Evolutionary conservation across 2,888 invertebrate genomes (phyloP).

Genomic region (Theretra japonica): DNA sequence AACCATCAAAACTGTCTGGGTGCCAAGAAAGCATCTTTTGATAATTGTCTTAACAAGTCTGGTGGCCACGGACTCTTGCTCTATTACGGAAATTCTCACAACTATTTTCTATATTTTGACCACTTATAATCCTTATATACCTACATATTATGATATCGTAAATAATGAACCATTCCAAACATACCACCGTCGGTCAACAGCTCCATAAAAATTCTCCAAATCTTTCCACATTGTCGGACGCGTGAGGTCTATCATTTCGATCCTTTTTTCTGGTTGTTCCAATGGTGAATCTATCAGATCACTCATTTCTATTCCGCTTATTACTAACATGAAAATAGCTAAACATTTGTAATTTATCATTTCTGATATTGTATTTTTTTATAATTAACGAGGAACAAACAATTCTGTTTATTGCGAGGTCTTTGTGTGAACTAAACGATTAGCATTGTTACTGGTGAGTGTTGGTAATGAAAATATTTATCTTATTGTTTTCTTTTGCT

Average conservation of each 20-base stretch:
- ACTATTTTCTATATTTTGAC: no score
- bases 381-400: not conserved
- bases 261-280: not conserved
- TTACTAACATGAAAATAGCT: not conserved
- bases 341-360: not conserved
- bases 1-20: no score
- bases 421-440: not conserved
- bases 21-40: no score
- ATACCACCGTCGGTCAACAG: constrained; percentile 63
- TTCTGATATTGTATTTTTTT: not conserved
- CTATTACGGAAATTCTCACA: no score
- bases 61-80: no score
- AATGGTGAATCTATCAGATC: not conserved
- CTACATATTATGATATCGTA: no score
- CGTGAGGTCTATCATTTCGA: constrained; percentile 54
- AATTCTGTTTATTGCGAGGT: not conserved
- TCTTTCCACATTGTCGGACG: constrained; percentile 61
- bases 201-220: constrained; percentile 56
- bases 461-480: constrained; percentile 20
- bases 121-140: no score
- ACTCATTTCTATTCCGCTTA: not conserved
- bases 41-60: no score
- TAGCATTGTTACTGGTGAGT: not conserved
- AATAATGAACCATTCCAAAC: constrained; percentile 31
- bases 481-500: not conserved